Evolutionary conservation across 2,797 vertebrate genomes (phyloP).

Genomic region (Xenops minutus): DNA sequence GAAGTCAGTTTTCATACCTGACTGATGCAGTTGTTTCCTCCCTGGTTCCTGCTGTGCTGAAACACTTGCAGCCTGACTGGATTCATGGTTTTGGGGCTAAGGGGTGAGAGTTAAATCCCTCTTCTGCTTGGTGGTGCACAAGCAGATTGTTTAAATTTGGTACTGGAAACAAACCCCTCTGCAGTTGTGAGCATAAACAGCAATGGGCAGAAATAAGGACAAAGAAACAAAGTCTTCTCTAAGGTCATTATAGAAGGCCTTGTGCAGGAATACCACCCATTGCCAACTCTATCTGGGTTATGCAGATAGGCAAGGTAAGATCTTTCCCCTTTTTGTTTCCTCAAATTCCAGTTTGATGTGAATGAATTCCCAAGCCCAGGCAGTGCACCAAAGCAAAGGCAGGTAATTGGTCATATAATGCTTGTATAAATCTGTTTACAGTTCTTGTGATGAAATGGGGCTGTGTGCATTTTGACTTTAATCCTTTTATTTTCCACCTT

Average conservation of each 20-base stretch:
- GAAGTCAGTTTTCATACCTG: not conserved
- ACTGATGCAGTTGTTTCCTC: not conserved
- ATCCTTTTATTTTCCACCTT: not conserved
- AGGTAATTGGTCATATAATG: not conserved
- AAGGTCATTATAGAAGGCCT: not conserved
- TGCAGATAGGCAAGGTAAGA: not conserved
- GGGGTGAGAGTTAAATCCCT: not conserved
- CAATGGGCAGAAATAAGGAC: not conserved
- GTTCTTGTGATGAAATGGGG: not conserved
- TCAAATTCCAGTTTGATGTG: not conserved
- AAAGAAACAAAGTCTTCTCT: not conserved
- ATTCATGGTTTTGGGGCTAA: not conserved
- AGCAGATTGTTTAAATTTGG: not conserved
- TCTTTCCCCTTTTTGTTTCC: not conserved
- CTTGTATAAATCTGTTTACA: not conserved
- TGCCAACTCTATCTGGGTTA: not conserved
- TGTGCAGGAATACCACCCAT: not conserved
- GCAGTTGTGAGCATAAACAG: not conserved
- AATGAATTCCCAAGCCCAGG: not conserved
- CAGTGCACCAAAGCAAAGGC: not conserved
- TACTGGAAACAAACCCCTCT: not conserved
- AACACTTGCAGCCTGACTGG: not conserved
- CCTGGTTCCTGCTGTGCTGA: not conserved
- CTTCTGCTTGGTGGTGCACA: not conserved
- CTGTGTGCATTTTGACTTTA: not conserved